Evolutionary conservation across 1,140 invertebrate species (phyloP), one percentile per base, ranked within the genome.

Genomic region (Drosophila elegans): DNA sequence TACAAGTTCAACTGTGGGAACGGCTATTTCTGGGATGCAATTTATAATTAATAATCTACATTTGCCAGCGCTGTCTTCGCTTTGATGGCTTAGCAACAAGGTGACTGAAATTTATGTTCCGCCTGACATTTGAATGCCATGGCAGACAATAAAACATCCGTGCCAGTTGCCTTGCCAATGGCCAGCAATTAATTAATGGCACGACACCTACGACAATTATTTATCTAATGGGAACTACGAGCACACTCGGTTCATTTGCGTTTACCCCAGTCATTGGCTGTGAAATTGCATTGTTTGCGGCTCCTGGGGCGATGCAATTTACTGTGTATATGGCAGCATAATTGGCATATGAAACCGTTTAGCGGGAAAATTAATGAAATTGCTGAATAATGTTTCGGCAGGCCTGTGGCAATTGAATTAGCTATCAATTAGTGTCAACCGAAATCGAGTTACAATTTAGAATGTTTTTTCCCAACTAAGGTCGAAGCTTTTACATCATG

Each of bases 61-160:
- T 45, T 74, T 25, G 69, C 53, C 49, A 61, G 29, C 61, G 49
- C 46, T 68, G 39, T 46, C 36, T 75, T 68, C 42, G 42, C 36
- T 75, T 49, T 56, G 48, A 44, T 55, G 34, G 54, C 62, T 60
- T n/a, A 32, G 29, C 62, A 68, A 41, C 55, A 76, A 54, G 77
- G 54, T 74, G 73, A 83, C 29, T 68, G 45, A 68, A 89, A 89
- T 89, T 80, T 78, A 89, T 89, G 77, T 84, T 84, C 57, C 77
- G 67, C 62, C 55, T 89, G 84, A 57, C 84, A 88, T 88, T 88
- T 63, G 52, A 75, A 36, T 57, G 67, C 52, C 36, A 32, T 32
- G 21, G 11, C 44, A 36, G 42, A 68, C 75, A 69, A 61, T 39
- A 62, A 61, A 57, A 44, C 39, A 48, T 59, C 11, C 29, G 60